Percentiles rank a stretch among this genome's conserved stretches.
These are phyloP conservation scores for Antheraea pernyi DNA, from an alignment of 1,140 invertebrate species.

Conservation along the genomic window DNA sequence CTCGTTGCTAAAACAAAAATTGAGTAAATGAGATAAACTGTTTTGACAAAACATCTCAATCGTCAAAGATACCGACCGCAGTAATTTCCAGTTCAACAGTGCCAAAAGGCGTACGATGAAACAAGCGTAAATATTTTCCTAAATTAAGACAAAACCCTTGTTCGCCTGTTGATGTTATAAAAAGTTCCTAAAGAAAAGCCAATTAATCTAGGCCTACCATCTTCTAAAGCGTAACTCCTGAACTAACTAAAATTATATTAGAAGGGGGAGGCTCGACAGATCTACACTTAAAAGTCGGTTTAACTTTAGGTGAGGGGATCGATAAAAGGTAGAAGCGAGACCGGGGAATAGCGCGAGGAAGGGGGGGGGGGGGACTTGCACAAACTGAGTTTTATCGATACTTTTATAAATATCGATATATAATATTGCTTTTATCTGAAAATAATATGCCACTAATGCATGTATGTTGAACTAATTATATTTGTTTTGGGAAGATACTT, in stretches of 20 bases:
- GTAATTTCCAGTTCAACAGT: constrained; percentile 8
- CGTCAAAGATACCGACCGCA: background rate
- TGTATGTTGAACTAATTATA: too few relatives aligned
- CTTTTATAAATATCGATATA: background rate
- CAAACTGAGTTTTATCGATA: background rate
- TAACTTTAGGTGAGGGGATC: constrained; percentile 31
- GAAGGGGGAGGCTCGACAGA: constrained; percentile 18
- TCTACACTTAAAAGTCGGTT: constrained; percentile 30
- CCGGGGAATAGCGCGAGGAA: background rate
- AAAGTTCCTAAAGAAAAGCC: background rate
- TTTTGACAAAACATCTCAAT: background rate
- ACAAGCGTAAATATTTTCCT: constrained; percentile 21
- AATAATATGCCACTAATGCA: background rate
- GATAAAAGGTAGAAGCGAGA: constrained; percentile 33
- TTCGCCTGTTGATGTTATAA: background rate
- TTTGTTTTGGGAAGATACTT: too few relatives aligned
- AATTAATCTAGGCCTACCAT: background rate
- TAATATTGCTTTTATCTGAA: background rate
- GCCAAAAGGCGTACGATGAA: constrained; percentile 13
- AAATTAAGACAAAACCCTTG: constrained; percentile 19
- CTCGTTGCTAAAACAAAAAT: too few relatives aligned
- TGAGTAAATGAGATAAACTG: background rate
- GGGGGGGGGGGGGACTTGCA: background rate
- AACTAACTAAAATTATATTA: constrained; percentile 10
- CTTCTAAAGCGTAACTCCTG: background rate